phyloP scores from a whole-genome alignment of 2,888 invertebrate genomes.

The Heteromyza rotundicornis region DNA sequence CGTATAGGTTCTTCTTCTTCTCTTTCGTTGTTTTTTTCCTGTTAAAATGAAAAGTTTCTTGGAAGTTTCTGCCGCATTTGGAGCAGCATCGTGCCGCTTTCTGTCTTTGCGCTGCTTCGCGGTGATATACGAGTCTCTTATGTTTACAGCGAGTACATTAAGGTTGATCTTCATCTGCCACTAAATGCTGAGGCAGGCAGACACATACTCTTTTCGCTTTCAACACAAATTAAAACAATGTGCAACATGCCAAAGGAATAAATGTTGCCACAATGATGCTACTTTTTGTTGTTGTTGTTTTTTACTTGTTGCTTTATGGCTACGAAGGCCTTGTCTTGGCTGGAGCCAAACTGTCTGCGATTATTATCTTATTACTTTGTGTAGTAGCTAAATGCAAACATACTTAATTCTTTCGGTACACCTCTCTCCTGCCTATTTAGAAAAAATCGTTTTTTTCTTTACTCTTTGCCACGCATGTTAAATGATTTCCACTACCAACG shows the following conservation, averaged over 20 bases:
- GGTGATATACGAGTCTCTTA: too few relatives aligned
- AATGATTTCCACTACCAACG: slow-evolving; percentile 6
- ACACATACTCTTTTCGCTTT: too few relatives aligned
- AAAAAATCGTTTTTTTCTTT: too few relatives aligned
- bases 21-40: too few relatives aligned
- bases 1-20: too few relatives aligned
- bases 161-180: too few relatives aligned
- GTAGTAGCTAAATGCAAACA: slow-evolving; percentile 18
- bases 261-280: background rate
- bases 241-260: background rate
- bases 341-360: slow-evolving; percentile 55
- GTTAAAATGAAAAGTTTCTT: background rate
- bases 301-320: slow-evolving; percentile 27
- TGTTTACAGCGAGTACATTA: too few relatives aligned
- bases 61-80: background rate
- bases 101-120: background rate
- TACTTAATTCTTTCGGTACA: too few relatives aligned
- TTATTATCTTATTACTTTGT: slow-evolving; percentile 47
- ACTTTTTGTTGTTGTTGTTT: background rate
- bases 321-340: slow-evolving; percentile 20
- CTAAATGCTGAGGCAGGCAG: too few relatives aligned
- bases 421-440: too few relatives aligned
- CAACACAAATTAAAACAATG: too few relatives aligned
- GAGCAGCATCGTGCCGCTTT: background rate
- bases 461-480: slow-evolving; percentile 31